phyloP scores from a whole-genome alignment of 2,797 vertebrate species.

The Halcyon chelicuti region DNA sequence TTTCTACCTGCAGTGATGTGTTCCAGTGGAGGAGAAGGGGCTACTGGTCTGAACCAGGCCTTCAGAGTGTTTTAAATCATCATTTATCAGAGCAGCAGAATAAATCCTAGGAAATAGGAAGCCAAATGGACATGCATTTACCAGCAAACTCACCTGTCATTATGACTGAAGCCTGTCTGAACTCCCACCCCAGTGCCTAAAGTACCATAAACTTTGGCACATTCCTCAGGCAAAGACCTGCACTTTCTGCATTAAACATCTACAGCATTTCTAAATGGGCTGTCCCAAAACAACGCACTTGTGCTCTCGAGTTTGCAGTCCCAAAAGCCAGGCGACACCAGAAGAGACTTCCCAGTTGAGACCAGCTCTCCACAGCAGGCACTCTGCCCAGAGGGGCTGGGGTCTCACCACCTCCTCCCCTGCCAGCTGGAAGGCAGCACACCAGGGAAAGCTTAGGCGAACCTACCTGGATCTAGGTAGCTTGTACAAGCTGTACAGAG shows the following conservation, averaged over 20 bases:
- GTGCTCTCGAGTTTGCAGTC: not conserved
- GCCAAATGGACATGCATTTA: not conserved
- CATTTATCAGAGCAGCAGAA: not conserved
- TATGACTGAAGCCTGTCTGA: not conserved
- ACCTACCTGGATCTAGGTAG: not conserved
- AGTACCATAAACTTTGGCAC: not conserved
- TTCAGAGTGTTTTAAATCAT: not conserved
- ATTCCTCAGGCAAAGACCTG: not conserved
- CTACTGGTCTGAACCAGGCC: not conserved
- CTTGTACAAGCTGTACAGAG: accelerated
- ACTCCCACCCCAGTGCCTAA: not conserved
- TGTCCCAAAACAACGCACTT: not conserved
- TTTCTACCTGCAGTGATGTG: not conserved
- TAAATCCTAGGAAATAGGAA: not conserved
- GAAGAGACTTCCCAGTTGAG: not conserved
- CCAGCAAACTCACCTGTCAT: not conserved
- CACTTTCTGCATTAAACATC: not conserved
- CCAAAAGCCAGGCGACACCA: not conserved
- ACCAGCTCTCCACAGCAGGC: not conserved
- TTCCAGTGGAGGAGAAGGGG: not conserved
- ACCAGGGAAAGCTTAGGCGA: not conserved
- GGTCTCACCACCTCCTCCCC: not conserved
- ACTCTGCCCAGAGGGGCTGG: not conserved
- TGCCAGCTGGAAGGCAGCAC: not conserved
- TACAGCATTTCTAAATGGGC: not conserved